These are phyloP conservation scores for Homarus americanus DNA, from an alignment of 1,140 invertebrate genomes.

Conservation along the genomic window DNA sequence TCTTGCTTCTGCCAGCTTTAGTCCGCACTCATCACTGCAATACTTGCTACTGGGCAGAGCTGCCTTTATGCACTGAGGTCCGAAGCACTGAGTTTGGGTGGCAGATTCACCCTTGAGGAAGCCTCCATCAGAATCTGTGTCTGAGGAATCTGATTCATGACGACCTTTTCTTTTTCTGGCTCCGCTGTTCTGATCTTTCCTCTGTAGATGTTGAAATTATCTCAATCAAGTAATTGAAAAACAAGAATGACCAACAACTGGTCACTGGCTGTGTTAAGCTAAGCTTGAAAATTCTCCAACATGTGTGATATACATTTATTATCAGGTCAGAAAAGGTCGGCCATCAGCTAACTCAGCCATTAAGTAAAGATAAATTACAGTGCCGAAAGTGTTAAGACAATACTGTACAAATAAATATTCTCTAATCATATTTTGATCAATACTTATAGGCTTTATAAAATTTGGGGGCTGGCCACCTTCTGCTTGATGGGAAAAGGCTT, in stretches of 20 bases:
- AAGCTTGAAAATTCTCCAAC: too few relatives aligned
- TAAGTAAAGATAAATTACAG: too few relatives aligned
- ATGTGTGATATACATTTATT: not conserved
- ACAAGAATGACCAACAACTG: not conserved
- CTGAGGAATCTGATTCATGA: constrained; percentile 46
- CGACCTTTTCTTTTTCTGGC: constrained; percentile 42
- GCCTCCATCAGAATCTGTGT: constrained; percentile 54
- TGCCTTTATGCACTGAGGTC: constrained; percentile 89
- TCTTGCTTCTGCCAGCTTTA: constrained; percentile 91
- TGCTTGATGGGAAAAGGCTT: too few relatives aligned
- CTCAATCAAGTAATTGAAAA: not conserved
- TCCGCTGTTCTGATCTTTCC: constrained; percentile 45
- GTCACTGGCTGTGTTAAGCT: too few relatives aligned
- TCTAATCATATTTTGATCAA: too few relatives aligned
- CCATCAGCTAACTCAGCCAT: too few relatives aligned
- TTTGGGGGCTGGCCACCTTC: too few relatives aligned
- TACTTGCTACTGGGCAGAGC: constrained; percentile 94
- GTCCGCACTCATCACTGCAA: constrained; percentile 95
- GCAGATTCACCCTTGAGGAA: constrained; percentile 1
- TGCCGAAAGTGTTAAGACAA: too few relatives aligned
- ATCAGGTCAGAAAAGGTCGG: not conserved
- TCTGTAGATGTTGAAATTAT: constrained; percentile 17
- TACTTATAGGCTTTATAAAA: too few relatives aligned
- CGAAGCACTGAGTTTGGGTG: constrained; percentile 88
- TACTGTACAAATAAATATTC: too few relatives aligned